phyloP scores from a whole-genome alignment of 2,888 invertebrate genomes.

The Formica aserva region DNA sequence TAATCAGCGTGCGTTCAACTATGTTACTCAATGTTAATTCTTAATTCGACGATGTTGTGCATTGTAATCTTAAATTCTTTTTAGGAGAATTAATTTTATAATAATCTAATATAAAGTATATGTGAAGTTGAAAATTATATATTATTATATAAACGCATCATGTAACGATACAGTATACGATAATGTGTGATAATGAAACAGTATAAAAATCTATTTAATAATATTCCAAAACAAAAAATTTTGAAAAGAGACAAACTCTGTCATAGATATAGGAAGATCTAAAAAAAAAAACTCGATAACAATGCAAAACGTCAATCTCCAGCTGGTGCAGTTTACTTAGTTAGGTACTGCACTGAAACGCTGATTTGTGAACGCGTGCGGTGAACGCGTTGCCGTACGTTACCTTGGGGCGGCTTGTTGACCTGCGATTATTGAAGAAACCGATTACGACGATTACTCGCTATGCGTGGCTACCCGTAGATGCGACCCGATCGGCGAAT shows the following conservation, averaged over 20 bases:
- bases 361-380: slow-evolving; percentile 69
- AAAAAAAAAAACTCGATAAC: slow-evolving; percentile 13
- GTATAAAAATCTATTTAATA: background rate
- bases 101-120: background rate
- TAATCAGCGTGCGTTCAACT: slow-evolving; percentile 68
- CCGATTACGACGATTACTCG: slow-evolving; percentile 75
- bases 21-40: slow-evolving; percentile 56
- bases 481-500: slow-evolving; percentile 77
- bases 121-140: background rate
- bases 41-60: slow-evolving; percentile 69
- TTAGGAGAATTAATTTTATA: background rate
- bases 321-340: slow-evolving; percentile 70
- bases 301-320: slow-evolving; percentile 70
- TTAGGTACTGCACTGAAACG: slow-evolving; percentile 68
- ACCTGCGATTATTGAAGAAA: slow-evolving; percentile 77
- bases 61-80: slow-evolving; percentile 49
- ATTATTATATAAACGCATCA: background rate
- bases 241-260: background rate
- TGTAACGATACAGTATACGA: background rate
- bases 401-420: slow-evolving; percentile 73
- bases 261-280: background rate
- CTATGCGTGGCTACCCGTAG: slow-evolving; percentile 77
- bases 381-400: slow-evolving; percentile 78
- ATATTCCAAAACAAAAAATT: background rate
- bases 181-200: background rate